Base-by-base conservation (phyloP, 2,113 vertebrate genomes). In the Dicrurus megarhynchus region DNA sequence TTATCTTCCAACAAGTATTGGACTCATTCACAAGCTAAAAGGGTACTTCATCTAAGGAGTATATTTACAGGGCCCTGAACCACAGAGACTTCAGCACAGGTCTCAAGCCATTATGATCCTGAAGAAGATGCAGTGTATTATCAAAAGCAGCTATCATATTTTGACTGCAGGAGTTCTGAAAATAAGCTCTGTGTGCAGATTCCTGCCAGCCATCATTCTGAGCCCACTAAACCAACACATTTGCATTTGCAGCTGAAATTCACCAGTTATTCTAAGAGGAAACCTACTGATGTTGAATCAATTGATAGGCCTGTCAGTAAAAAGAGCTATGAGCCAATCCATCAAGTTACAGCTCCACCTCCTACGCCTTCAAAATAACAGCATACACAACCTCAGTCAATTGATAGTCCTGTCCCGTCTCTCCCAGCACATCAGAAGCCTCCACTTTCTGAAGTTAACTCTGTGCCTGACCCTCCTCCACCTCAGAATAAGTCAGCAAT, bases 121-220 rank as follows among this genome's bases (percentile, higher is more conserved):
- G 98, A 99, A 71, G 99, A 99, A 85, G 98, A 99, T 52, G 98
- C 99, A 92, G 98, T 98, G 55, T 99, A 98, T 81, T 99, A 98
- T 82, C 97, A 98, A 90, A 99, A 99, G 87, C 99, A 99, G 96
- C 97, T 99, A 61, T 99, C 98, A 12, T 98, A 98, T 95, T 99
- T 99, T 73, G 98, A 99, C 94, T 97, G 96, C 17, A 97, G 98
- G 46, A 98, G 97, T 95, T 99, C 98, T 57, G 99, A 99, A 85
- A 98, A 96, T 95, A 99, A 99, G 92, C 95, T 97, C 7, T 87
- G 96, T 63, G n/a, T 96, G 26, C 98, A 98, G 61, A 73, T 98
- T 64, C 96, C 98, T 94, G 88, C 98, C 77, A 98, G 97, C 89
- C 98, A 98, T 85, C 98, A 98, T 87, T 97, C 98, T 33, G 98